Percentiles rank a stretch among this genome's conserved stretches.
Evolutionary conservation across 2,113 vertebrate genomes (phyloP).

Genomic region (Meles meles): DNA sequence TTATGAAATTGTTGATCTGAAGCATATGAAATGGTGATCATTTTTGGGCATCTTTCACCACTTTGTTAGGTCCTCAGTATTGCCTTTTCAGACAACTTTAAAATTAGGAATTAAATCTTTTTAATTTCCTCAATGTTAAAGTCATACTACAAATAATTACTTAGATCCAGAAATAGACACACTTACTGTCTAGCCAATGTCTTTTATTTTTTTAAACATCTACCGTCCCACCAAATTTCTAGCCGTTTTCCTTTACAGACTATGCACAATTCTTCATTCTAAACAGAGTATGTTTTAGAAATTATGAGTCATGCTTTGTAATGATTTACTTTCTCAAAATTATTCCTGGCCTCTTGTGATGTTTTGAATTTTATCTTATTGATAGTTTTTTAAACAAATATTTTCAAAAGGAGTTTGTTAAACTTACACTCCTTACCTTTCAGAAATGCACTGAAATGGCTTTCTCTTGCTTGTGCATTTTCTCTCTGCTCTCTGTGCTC

Average conservation of each 20-base stretch:
- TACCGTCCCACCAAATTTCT: background rate
- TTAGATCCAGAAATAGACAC: background rate
- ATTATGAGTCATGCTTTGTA: background rate
- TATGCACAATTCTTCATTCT: conserved; percentile 1
- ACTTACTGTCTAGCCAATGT: background rate
- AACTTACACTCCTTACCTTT: conserved; percentile 18
- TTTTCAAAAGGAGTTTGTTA: background rate
- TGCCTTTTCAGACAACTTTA: background rate
- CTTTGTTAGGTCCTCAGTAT: background rate
- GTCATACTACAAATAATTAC: background rate
- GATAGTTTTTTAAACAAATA: background rate
- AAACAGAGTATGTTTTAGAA: conserved; percentile 22
- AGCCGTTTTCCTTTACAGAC: conserved; percentile 8
- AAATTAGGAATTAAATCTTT: background rate
- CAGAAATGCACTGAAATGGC: background rate
- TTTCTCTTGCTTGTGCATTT: conserved; percentile 18
- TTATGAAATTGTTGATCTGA: background rate
- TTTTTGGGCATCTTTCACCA: conserved; percentile 10
- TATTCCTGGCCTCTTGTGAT: background rate
- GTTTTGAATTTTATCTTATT: background rate
- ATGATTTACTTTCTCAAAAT: conserved; percentile 4
- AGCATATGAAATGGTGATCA: background rate
- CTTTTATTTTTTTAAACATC: conserved; percentile 25
- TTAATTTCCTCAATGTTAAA: conserved; percentile 17
- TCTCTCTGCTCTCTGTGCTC: background rate